These are phyloP conservation scores for Apeira syringaria DNA, from an alignment of 2,888 invertebrate species.

Conservation along the genomic window DNA sequence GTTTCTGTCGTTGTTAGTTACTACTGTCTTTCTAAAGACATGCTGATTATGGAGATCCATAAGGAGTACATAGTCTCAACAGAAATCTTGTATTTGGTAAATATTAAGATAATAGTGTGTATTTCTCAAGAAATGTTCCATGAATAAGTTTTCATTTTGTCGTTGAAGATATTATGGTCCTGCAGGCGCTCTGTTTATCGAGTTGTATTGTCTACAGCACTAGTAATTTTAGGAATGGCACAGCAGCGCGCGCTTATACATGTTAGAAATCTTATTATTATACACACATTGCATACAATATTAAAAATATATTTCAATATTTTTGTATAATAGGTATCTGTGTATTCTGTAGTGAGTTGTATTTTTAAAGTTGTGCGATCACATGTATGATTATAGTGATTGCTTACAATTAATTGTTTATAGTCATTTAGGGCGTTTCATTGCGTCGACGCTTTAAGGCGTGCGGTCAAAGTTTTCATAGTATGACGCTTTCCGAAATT, in stretches of 20 bases:
- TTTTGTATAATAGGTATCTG: slow-evolving; percentile 79
- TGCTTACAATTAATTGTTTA: slow-evolving; percentile 54
- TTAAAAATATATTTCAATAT: slow-evolving; percentile 65
- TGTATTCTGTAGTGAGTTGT: slow-evolving; percentile 78
- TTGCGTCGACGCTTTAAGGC: slow-evolving; percentile 64
- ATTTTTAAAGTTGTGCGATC: slow-evolving; percentile 50
- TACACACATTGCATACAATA: slow-evolving; percentile 73
- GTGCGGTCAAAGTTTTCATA: slow-evolving; percentile 66
- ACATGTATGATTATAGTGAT: slow-evolving; percentile 65
- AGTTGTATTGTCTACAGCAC: slow-evolving; percentile 25
- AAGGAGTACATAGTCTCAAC: too few species aligned
- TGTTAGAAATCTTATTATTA: slow-evolving; percentile 66
- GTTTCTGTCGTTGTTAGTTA: too few species aligned
- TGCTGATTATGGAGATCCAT: too few species aligned
- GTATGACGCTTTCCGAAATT: slow-evolving; percentile 5
- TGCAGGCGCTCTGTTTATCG: slow-evolving; percentile 14
- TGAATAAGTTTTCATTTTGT: slow-evolving; percentile 7
- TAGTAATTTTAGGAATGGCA: slow-evolving; percentile 36
- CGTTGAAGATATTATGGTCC: slow-evolving; percentile 5
- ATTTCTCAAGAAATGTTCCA: too few species aligned
- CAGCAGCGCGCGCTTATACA: slow-evolving; percentile 66
- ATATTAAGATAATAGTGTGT: background rate
- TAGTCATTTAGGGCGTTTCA: slow-evolving; percentile 45
- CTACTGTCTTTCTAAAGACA: too few species aligned
- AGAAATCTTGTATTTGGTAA: background rate